Conservation (phyloP, 1,140 invertebrate genomes). For the Ips nitidus region DNA sequence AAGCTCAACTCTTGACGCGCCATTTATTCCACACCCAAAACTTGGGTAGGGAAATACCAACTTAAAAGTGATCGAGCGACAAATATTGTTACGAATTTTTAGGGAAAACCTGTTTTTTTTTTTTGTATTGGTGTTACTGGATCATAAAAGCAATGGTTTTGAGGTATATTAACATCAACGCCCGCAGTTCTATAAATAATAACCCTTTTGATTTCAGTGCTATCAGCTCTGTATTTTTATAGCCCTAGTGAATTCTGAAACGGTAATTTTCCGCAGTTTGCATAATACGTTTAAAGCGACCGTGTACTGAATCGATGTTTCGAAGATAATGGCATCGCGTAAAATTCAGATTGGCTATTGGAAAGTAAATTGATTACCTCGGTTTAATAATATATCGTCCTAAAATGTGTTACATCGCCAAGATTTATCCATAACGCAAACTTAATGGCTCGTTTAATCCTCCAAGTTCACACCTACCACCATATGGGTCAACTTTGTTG, state of each 20-base stretch:
- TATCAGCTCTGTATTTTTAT: slow-evolving; percentile 1
- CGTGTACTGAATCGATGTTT: slow-evolving; percentile 1
- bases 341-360: slow-evolving; percentile 6
- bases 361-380: neutral
- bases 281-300: slow-evolving; percentile 2
- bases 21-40: neutral
- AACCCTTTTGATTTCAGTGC: slow-evolving; percentile 2
- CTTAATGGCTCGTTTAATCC: neutral
- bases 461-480: neutral
- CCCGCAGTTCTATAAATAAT: neutral
- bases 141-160: neutral
- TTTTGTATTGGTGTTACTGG: neutral
- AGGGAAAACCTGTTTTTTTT: too few relatives aligned
- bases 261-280: slow-evolving; percentile 3
- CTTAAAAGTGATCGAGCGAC: neutral
- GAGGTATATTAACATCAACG: neutral
- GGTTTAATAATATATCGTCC: too few relatives aligned
- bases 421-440: neutral
- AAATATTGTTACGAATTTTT: neutral
- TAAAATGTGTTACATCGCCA: too few relatives aligned
- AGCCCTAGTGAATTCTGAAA: slow-evolving; percentile 1
- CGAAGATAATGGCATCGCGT: neutral
- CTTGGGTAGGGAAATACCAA: slow-evolving; percentile 1
- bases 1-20: neutral
- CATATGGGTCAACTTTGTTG: slow-evolving; percentile 4